Percentiles rank a stretch among this genome's conserved stretches.
Evolutionary conservation across 2,888 invertebrate species (phyloP).

Genomic region (Xylophagus ater): DNA sequence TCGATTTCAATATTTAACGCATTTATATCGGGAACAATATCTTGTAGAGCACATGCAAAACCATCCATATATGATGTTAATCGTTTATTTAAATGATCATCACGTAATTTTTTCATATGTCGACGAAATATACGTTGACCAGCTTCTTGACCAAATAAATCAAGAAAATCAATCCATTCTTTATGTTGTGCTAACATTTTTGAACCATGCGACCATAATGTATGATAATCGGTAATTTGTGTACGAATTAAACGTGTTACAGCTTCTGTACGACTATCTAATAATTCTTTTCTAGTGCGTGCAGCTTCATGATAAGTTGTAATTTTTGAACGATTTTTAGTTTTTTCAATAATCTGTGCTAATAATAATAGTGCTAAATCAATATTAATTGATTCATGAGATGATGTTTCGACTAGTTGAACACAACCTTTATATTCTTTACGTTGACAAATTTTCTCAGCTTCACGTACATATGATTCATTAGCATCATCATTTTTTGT

Average conservation of each 20-base stretch:
- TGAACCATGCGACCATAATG: slow-evolving; percentile 76
- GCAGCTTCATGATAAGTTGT: slow-evolving; percentile 74
- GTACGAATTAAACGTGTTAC: slow-evolving; percentile 76
- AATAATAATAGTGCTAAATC: slow-evolving; percentile 82
- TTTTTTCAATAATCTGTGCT: slow-evolving; percentile 86
- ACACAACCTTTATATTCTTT: slow-evolving; percentile 88
- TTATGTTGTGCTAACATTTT: slow-evolving; percentile 78
- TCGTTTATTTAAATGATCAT: slow-evolving; percentile 65
- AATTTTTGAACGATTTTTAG: slow-evolving; percentile 56
- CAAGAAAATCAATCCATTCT: slow-evolving; percentile 80
- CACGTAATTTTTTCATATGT: slow-evolving; percentile 69
- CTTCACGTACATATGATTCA: slow-evolving; percentile 77
- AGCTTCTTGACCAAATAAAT: slow-evolving; percentile 78
- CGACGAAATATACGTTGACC: slow-evolving; percentile 66
- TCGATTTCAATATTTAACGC: slow-evolving; percentile 44
- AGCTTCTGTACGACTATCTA: slow-evolving; percentile 84
- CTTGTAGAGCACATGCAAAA: slow-evolving; percentile 63
- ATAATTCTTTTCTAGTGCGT: slow-evolving; percentile 70
- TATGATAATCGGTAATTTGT: slow-evolving; percentile 71
- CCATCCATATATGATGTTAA: slow-evolving; percentile 66
- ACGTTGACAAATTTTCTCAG: slow-evolving; percentile 73
- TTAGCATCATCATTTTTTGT: slow-evolving; percentile 92
- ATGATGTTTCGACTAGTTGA: slow-evolving; percentile 85
- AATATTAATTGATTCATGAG: slow-evolving; percentile 92
- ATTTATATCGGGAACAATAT: slow-evolving; percentile 66